Evolutionary conservation across 2,113 vertebrate species (phyloP).

Genomic region (Corythoichthys intestinalis): DNA sequence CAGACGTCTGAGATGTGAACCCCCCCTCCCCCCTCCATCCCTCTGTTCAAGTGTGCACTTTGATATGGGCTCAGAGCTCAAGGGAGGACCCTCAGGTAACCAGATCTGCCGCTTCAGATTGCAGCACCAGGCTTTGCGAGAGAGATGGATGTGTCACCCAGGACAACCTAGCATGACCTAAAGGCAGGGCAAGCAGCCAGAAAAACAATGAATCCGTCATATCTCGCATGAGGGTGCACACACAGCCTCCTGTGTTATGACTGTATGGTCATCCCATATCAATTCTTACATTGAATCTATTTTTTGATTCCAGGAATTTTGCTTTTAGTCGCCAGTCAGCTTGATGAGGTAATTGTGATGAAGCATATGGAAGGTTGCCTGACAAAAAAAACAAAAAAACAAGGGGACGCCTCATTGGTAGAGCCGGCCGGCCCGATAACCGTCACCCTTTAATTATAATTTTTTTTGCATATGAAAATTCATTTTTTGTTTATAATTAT

Average conservation of each 20-base stretch:
- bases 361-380: background rate
- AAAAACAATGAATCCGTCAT: conserved; percentile 33
- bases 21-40: background rate
- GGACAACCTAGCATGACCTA: conserved; percentile 46
- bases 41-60: conserved; percentile 18
- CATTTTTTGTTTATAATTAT: no score
- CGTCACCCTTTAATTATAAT: no score
- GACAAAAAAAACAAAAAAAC: no score
- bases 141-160: conserved; percentile 51
- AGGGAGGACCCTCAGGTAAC: conserved; percentile 54
- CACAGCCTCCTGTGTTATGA: conserved; percentile 42
- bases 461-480: no score
- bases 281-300: conserved; percentile 1
- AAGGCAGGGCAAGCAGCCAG: conserved; percentile 18
- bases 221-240: conserved; percentile 27
- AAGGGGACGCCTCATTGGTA: no score
- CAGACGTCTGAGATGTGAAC: conserved; percentile 5
- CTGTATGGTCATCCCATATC: conserved; percentile 29
- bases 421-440: no score
- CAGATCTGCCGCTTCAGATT: conserved; percentile 38
- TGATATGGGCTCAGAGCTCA: conserved; percentile 34
- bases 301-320: background rate
- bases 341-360: conserved; percentile 1
- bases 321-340: conserved; percentile 7
- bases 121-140: conserved; percentile 31